Conservation (phyloP, 2,888 invertebrate species). For the Platycnemis pennipes region DNA sequence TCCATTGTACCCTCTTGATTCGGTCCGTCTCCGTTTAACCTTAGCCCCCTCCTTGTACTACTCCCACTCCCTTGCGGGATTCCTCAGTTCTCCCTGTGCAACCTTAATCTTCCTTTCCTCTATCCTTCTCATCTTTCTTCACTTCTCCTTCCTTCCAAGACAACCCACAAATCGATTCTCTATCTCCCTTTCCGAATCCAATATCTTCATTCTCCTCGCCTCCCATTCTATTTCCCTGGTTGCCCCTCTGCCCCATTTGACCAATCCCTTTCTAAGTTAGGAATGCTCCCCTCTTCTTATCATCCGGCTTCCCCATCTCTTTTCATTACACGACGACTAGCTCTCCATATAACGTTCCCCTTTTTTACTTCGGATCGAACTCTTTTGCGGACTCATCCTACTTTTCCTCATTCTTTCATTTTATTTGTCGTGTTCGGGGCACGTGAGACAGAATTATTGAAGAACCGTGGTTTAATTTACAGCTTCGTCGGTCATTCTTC, state of each 20-base stretch:
- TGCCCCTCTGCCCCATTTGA: neutral
- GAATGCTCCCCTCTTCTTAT: neutral
- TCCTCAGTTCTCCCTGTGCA: neutral
- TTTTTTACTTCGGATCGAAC: neutral
- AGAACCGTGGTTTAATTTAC: no score
- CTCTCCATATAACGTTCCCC: neutral
- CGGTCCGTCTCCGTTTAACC: neutral
- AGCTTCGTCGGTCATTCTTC: no score
- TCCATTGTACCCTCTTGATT: neutral
- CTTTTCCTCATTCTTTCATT: neutral
- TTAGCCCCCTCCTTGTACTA: neutral
- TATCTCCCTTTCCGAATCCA: slow-evolving; percentile 18
- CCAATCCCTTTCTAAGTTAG: slow-evolving; percentile 47
- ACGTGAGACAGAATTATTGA: no score
- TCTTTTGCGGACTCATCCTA: no score
- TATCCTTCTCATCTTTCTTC: neutral
- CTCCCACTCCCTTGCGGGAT: neutral
- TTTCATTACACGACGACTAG: slow-evolving; percentile 29
- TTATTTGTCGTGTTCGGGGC: no score
- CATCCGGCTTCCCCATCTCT: neutral
- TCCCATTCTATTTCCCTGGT: no score
- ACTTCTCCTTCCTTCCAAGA: neutral
- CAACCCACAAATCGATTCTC: neutral
- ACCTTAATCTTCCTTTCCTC: neutral
- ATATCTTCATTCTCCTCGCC: no score